Base-by-base conservation (phyloP, 2,113 vertebrate species). In the Manacus vitellinus region DNA sequence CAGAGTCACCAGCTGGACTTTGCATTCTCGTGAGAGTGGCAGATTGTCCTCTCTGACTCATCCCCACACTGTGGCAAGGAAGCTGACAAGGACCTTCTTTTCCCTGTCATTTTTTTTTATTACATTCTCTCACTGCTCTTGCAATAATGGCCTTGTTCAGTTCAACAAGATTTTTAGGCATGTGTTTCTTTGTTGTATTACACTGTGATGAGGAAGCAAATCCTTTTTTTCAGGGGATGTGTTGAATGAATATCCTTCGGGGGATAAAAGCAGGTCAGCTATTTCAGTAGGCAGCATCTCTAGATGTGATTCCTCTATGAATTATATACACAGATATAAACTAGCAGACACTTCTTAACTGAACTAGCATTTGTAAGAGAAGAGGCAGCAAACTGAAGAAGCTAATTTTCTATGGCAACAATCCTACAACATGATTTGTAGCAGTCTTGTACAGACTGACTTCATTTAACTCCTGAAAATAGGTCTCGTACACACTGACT, bases 221-320 rank as follows among this genome's bases (percentile, higher is more conserved):
- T 80, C 27, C 27, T 44, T 85, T 91, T 92, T 87, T 27, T 16
- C 67, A 86, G 56, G 51, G n/a, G 28, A 78, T 74, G 68, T 9
- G 9, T n/a, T 86, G 72, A 84, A 67, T 0, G 4, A 85, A 66
- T 72, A 89, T 65, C 52, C 41, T 92, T 85, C 51, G 20, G 68
- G 79, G 79, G 44, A 92, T 54, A 85, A 92, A 94, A 94, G 56
- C 94, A 94, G 94, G 92, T 96, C 94, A 95, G 88, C 73, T 96
- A 68, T 97, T 96, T 94, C 91, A 86, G 85, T 31, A 94, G 49
- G 52, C 73, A 86, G 75, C 47, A 84, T 78, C 56, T 91, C 80
- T 92, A 94, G 92, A 89, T 96, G 86, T 49, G 89, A 94, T 92
- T 86, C 76, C 72, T 92, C 82, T 85, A 81, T 93, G 85, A 96